A percentile compares a stretch with the other conserved stretches of the same genome.
Conservation (phyloP, 2,797 vertebrate genomes). For the Sebastes iracundus region DNA sequence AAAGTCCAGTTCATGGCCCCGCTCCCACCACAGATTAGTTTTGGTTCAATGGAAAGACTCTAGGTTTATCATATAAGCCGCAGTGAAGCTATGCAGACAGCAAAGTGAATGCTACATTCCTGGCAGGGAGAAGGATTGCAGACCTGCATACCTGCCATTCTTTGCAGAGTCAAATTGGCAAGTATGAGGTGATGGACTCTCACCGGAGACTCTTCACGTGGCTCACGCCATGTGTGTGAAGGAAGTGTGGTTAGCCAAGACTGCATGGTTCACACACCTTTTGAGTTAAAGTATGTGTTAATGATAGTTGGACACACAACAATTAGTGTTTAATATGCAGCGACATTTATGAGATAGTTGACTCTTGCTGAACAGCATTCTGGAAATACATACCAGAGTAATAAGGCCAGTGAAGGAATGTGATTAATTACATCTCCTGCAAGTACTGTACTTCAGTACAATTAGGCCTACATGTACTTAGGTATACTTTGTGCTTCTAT, state of each 20-base stretch:
- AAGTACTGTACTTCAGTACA: background rate
- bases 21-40: constrained; percentile 32
- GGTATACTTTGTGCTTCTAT: background rate
- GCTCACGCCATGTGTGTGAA: background rate
- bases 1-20: background rate
- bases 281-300: constrained; percentile 6
- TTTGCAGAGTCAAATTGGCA: constrained; percentile 28
- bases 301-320: background rate
- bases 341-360: background rate
- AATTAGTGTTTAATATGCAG: background rate
- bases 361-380: background rate
- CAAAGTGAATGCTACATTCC: constrained; percentile 57
- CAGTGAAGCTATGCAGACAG: constrained; percentile 34
- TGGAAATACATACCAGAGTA: background rate
- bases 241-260: constrained; percentile 9
- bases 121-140: constrained; percentile 38
- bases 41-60: constrained; percentile 40
- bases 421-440: background rate
- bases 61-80: constrained; percentile 42
- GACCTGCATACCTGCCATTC: constrained; percentile 70
- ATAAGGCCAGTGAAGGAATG: background rate
- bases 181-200: constrained; percentile 5
- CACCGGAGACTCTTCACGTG: background rate
- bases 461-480: background rate
- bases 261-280: constrained; percentile 3